Base-by-base conservation (phyloP, 2,888 invertebrate species). In the Tiliacea aurago region DNA sequence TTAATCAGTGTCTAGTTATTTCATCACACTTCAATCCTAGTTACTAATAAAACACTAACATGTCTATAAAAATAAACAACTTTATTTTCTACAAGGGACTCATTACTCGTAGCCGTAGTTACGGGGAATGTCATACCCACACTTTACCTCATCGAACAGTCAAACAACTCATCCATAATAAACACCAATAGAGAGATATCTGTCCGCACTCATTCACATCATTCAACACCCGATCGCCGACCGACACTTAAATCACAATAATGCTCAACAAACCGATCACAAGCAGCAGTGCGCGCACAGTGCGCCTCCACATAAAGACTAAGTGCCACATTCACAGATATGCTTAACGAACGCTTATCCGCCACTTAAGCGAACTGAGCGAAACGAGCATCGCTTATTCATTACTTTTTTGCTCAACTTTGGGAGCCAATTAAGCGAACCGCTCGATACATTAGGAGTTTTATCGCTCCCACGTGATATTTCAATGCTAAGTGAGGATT, bases 371-470 rank as follows among this genome's bases (percentile, higher is more conserved):
- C 70, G 65, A 69, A 55, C 65, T 10, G 58, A 75, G 76, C 73
- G 73, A 76, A 83, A 70, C 70, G 70, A 76, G 62, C 73, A 80
- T 81, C 77, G 76, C 62, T 79, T 84, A 84, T 84, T 83, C 81
- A 79, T 76, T 79, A 68, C 43, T 73, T 86, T 85, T 86, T 86
- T 84, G 69, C 64, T 61, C 61, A 68, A 74, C 62, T 75, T 80
- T 80, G 43, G 76, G 74, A 81, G 68, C 86, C 86, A 86, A 86
- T 86, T 86, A 86, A 84, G 73, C 64, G 67, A 49, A 68, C 62
- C 64, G 43, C 49, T 59, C 72, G 81, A 83, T 84, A 76, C 83
- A 81, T 84, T 84, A 83, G 79, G 81, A 64, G 70, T 61, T 83
- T 83, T 83, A 86, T 85, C 78, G 77, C 62, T 55, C 58, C 43